Base-by-base conservation (phyloP, 2,113 vertebrate genomes). In the Vulpes ferrilata region DNA sequence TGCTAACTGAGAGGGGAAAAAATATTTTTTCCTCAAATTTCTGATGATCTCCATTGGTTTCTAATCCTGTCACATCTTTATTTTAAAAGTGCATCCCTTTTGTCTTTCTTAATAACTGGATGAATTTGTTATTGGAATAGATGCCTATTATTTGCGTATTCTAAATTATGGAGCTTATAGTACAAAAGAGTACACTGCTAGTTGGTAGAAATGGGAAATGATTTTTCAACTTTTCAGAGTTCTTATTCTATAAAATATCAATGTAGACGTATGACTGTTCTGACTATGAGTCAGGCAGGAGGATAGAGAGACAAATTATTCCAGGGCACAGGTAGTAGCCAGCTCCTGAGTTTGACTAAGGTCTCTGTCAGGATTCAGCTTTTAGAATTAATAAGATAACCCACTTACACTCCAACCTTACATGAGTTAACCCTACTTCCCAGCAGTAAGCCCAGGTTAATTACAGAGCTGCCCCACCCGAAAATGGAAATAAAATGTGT, bases 21-120 rank as follows among this genome's bases (percentile, higher is more conserved):
- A 88, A 80, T 51, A 86, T 86, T 96, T 95, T 87, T 94, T 65
- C 83, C 55, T 97, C 80, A 96, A 88, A 96, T 97, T 96, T 97
- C 84, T 95, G 92, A 97, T 97, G 96, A 90, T 97, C 65, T 95
- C 88, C 67, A 97, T 93, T 96, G 92, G 95, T 97, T 96, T 98
- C 95, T 97, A 98, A 98, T 97, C 97, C 20, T 95, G 96, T 98
- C 96, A 90, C 93, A 97, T 97, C 87, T 96, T 96, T 96, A 96
- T 96, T 97, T 98, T 64, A 92, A 96, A 97, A 97, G 95, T 88
- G 16, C 64, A 93, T 91, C 19, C 90, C 90, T 97, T 98, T 98
- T 98, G 97, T 98, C 93, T 98, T 97, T 92, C 59, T 87, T 97
- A 98, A 97, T 98, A 98, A 95, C 73, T 93, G 57, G 93, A 93